Percentiles rank a stretch among this genome's conserved stretches.
phyloP scores from a whole-genome alignment of 2,797 vertebrate genomes.

The Chelon labrosus region DNA sequence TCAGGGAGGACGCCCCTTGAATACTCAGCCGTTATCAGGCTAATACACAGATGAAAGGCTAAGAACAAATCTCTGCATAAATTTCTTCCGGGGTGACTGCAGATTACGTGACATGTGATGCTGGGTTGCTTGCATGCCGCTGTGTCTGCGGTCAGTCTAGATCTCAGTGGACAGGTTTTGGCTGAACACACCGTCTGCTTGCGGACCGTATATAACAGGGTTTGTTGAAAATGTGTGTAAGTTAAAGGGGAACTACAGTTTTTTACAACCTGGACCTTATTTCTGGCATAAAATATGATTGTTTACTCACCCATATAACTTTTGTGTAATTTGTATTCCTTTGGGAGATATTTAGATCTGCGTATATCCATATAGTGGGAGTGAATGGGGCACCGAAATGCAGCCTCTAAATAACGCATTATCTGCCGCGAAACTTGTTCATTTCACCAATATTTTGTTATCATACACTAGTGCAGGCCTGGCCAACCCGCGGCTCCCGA shows the following conservation, averaged over 20 bases:
- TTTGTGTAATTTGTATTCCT: too few relatives aligned
- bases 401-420: too few relatives aligned
- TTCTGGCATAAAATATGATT: too few relatives aligned
- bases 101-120: background rate
- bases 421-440: too few relatives aligned
- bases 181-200: slow-evolving; percentile 20
- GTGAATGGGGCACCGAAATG: too few relatives aligned
- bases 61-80: slow-evolving; percentile 27
- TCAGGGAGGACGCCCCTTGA: slow-evolving; percentile 47
- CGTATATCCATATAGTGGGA: too few relatives aligned
- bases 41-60: slow-evolving; percentile 44
- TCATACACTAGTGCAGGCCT: too few relatives aligned
- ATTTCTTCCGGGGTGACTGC: slow-evolving; percentile 13
- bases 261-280: too few relatives aligned
- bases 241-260: slow-evolving; percentile 4
- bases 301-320: too few relatives aligned
- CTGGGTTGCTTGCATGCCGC: slow-evolving; percentile 4
- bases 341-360: too few relatives aligned
- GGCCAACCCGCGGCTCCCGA: too few relatives aligned
- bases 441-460: too few relatives aligned
- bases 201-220: slow-evolving; percentile 39
- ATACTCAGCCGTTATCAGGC: slow-evolving; percentile 38
- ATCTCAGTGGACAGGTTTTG: slow-evolving; percentile 8
- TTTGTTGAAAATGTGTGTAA: slow-evolving; percentile 26
- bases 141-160: slow-evolving; percentile 20